Percentiles rank a stretch among this genome's conserved stretches.
Evolutionary conservation across 2,113 vertebrate genomes (phyloP).

Genomic region (Ceratotherium simum): DNA sequence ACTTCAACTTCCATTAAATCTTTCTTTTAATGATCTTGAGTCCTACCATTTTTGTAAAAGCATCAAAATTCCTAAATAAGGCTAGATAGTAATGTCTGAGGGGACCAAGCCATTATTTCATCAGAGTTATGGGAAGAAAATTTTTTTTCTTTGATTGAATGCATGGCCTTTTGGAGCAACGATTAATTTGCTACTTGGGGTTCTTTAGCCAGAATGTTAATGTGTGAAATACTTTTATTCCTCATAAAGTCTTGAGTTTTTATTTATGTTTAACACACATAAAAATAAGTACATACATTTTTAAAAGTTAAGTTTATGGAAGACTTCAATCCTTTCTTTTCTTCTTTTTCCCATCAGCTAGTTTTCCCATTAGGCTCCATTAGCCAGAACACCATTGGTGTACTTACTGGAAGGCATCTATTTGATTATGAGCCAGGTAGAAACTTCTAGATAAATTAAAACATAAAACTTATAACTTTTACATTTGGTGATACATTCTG

Average conservation of each 20-base stretch:
- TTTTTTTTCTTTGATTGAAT: conserved; percentile 49
- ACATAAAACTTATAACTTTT: background rate
- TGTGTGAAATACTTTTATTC: background rate
- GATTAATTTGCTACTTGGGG: conserved; percentile 53
- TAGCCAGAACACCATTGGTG: background rate
- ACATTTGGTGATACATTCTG: background rate
- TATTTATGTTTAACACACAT: background rate
- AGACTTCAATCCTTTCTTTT: background rate
- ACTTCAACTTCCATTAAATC: conserved; percentile 58
- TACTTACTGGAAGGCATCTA: background rate
- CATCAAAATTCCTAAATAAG: conserved; percentile 47
- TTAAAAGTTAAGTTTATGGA: background rate
- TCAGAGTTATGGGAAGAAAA: conserved; percentile 16
- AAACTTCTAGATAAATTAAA: background rate
- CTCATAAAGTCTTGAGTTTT: background rate
- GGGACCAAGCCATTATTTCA: conserved; percentile 10
- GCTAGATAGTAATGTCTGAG: background rate
- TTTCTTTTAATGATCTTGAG: conserved; percentile 15
- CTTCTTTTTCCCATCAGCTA: background rate
- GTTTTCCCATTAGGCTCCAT: background rate
- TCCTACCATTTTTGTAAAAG: conserved; percentile 6
- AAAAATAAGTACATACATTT: background rate
- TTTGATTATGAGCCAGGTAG: background rate
- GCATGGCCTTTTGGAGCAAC: background rate
- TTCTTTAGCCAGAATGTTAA: conserved; percentile 19